Evolutionary conservation across 2,797 vertebrate genomes (phyloP), one percentile per base, ranked within the genome.

Genomic region (Sebastes trivittatus): DNA sequence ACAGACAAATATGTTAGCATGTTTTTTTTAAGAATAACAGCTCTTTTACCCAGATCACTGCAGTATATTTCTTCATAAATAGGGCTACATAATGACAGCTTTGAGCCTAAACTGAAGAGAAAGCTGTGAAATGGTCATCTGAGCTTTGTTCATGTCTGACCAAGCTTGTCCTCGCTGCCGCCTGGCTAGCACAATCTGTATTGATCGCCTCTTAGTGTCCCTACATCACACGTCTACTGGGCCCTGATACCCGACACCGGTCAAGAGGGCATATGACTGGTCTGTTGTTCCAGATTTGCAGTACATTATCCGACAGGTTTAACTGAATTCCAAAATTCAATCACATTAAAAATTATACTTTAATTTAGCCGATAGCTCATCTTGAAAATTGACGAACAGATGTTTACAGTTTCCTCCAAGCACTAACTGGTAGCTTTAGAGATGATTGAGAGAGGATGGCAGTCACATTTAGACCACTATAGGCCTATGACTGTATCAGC

Each of bases 191-290:
- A 82, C 74, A 74, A 18, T 69, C 63, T 65, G 63, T 88, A 93
- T 94, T 61, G 92, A 93, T 92, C 2, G 18, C 55, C 74, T 86
- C 73, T 72, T 77, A 91, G 74, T 89, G 87, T 86, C 83, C 83
- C 82, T 54, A 69, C 67, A 86, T 86, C 85, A 82, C 80, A 85
- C 62, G 13, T 85, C 85, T 72, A 34, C 87, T 77, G 84, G 75
- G 82, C 54, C 71, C 64, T 83, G 90, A 91, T 63, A 93, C 55
- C 38, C 59, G 88, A 93, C 89, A 94, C 91, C 82, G 61, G 46
- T 30, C 72, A 68, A 30, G 7, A 29, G 75, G 75, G 46, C 77
- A 78, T 54, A 82, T 59, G 25, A 32, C 29, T 4, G 42, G 38
- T 68, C 63, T 56, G 55, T 25, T 0, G 34, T 64, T 70, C 29